These are phyloP conservation scores for Osmerus eperlanus DNA, from an alignment of 2,113 vertebrate genomes.

Conservation along the genomic window DNA sequence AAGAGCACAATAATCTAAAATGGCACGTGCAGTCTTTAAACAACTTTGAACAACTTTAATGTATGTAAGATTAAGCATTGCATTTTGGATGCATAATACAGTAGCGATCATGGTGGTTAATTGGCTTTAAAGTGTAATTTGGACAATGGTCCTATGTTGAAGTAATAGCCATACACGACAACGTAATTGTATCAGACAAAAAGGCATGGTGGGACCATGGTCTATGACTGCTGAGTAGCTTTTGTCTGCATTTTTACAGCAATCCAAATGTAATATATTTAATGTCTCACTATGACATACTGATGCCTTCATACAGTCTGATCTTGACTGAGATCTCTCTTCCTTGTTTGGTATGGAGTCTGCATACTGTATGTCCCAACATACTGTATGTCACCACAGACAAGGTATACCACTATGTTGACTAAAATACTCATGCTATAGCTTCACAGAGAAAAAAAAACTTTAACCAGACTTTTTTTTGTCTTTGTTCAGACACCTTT, in stretches of 20 bases:
- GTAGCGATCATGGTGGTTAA: background rate
- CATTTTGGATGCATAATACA: background rate
- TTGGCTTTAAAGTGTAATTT: too few species aligned
- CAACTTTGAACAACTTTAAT: background rate
- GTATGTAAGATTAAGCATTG: background rate
- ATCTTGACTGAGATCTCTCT: background rate
- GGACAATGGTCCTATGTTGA: too few species aligned
- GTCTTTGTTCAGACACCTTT: slow-evolving; percentile 59
- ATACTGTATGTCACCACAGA: slow-evolving; percentile 20
- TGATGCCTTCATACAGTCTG: slow-evolving; percentile 20
- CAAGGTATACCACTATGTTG: slow-evolving; percentile 10
- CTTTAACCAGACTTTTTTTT: slow-evolving; percentile 50
- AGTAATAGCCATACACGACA: too few species aligned
- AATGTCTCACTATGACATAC: background rate
- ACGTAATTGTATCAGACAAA: too few species aligned
- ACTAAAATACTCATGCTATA: slow-evolving; percentile 31
- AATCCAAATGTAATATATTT: background rate
- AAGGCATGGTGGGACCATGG: too few species aligned
- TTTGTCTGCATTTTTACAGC: background rate
- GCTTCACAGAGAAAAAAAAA: slow-evolving; percentile 44
- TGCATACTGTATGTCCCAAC: slow-evolving; percentile 3
- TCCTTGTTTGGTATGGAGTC: too few species aligned
- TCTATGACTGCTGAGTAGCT: too few species aligned
- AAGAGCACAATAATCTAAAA: background rate
- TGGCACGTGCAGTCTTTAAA: background rate